Conservation (phyloP, 2,888 invertebrate species). For the Aplocera efformata region DNA sequence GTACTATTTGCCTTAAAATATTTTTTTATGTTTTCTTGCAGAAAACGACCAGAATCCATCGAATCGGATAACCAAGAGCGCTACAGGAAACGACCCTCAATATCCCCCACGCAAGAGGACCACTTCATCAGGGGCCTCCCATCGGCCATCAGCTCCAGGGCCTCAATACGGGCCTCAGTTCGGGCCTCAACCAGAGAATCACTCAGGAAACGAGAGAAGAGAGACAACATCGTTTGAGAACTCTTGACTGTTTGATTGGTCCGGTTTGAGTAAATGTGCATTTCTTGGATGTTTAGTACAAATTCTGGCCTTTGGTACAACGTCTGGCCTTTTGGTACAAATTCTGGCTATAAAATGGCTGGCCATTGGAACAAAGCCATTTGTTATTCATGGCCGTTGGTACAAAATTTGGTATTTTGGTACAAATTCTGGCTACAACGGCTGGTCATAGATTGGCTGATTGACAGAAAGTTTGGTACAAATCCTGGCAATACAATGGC, state of each 20-base stretch:
- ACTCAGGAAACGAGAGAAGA: constrained; percentile 20
- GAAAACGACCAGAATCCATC: constrained; percentile 41
- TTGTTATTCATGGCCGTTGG: too few relatives aligned
- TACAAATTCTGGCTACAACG: background rate
- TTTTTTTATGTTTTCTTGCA: constrained; percentile 32
- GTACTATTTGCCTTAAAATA: too few relatives aligned
- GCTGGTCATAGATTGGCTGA: too few relatives aligned
- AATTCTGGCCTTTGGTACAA: background rate
- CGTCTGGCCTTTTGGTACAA: background rate
- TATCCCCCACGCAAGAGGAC: constrained; percentile 39
- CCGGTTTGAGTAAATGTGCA: too few relatives aligned
- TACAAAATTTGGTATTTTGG: constrained; percentile 4
- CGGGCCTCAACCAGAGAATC: constrained; percentile 45
- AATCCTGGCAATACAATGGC: too few relatives aligned
- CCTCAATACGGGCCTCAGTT: constrained; percentile 61
- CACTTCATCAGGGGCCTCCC: constrained; percentile 57
- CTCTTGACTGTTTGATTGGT: too few relatives aligned
- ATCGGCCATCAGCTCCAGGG: constrained; percentile 58
- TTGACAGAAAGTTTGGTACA: too few relatives aligned
- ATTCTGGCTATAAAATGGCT: constrained; percentile 1
- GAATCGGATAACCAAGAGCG: constrained; percentile 46
- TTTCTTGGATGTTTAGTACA: background rate
- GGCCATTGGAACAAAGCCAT: background rate
- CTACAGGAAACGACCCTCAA: constrained; percentile 48
- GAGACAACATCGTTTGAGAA: constrained; percentile 19